Conservation (phyloP, 2,113 vertebrate genomes). For the Calonectris borealis region DNA sequence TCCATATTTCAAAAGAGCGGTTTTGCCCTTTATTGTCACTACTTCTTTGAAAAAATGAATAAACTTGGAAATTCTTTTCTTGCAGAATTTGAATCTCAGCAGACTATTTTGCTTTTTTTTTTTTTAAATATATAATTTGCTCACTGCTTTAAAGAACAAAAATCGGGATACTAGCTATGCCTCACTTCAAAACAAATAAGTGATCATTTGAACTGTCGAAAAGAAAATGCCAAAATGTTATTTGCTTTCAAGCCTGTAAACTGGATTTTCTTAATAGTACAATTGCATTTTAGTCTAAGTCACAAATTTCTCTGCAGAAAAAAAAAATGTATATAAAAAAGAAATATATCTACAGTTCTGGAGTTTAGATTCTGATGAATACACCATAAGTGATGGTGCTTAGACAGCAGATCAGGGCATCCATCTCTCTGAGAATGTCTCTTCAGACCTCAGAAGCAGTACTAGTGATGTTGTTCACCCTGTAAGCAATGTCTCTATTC, state of each 20-base stretch:
- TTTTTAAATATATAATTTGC: not conserved
- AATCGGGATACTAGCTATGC: not conserved
- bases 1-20: not conserved
- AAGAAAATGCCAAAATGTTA: not conserved
- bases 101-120: not conserved
- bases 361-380: not conserved
- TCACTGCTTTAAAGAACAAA: not conserved
- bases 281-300: not conserved
- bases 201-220: not conserved
- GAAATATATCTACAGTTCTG: not conserved
- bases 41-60: not conserved
- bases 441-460: not conserved
- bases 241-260: not conserved
- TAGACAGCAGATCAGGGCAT: not conserved
- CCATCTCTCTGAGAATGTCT: not conserved
- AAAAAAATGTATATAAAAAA: not conserved
- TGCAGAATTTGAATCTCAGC: not conserved
- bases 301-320: not conserved
- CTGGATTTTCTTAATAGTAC: not conserved
- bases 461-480: not conserved
- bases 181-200: not conserved
- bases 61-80: not conserved
- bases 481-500: not conserved
- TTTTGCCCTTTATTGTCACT: not conserved
- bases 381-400: not conserved